These are phyloP conservation scores for Proisotoma minuta DNA, from an alignment of 2,888 invertebrate genomes.

Conservation along the genomic window DNA sequence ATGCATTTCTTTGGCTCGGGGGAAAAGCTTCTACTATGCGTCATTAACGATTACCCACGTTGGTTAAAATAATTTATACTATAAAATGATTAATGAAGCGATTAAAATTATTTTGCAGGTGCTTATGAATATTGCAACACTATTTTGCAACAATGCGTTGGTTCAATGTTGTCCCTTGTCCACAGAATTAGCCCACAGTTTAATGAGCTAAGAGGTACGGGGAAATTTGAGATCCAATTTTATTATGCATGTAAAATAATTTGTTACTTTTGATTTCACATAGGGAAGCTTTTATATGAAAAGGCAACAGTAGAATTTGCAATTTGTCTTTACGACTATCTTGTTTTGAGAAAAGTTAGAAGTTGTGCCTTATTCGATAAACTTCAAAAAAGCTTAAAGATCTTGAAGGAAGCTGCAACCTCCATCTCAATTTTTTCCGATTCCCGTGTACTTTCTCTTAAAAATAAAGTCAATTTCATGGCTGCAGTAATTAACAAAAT, in stretches of 20 bases:
- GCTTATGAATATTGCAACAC: conserved; percentile 5
- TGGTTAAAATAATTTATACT: neutral
- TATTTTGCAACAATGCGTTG: neutral
- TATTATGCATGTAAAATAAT: too few relatives aligned
- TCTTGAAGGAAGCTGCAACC: neutral
- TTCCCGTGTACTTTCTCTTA: neutral
- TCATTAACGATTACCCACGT: conserved; percentile 15
- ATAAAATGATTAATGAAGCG: neutral
- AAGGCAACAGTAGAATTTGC: neutral
- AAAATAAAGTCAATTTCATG: neutral
- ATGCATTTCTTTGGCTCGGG: conserved; percentile 14
- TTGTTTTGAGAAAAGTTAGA: neutral
- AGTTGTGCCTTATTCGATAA: neutral
- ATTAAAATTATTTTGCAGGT: neutral
- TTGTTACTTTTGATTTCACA: neutral
- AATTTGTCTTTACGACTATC: neutral
- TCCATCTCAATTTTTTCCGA: neutral
- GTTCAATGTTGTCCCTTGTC: neutral
- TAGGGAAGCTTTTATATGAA: conserved; percentile 1
- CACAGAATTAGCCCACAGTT: neutral
- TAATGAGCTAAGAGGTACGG: neutral
- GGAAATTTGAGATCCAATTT: too few relatives aligned
- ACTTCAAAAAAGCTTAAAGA: neutral
- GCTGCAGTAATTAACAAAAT: neutral
- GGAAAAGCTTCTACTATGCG: conserved; percentile 20